A percentile compares a stretch with the other conserved stretches of the same genome.
phyloP scores from a whole-genome alignment of 2,888 invertebrate genomes.

The Nasonovia ribisnigri region DNA sequence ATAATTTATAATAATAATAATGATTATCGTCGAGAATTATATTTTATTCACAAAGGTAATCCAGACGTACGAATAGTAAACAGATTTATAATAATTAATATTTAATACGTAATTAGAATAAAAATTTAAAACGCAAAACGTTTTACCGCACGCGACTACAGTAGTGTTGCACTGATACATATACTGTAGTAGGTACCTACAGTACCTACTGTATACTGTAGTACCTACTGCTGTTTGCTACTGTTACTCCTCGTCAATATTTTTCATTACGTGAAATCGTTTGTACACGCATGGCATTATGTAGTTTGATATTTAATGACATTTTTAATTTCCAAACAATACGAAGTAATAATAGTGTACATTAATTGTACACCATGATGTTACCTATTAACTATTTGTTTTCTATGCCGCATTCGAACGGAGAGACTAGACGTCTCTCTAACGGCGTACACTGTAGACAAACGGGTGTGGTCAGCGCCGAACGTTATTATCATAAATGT shows the following conservation, averaged over 20 bases:
- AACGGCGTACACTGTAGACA: background rate
- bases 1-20: background rate
- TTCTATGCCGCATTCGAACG: background rate
- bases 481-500: slow-evolving; percentile 2
- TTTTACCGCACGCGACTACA: background rate
- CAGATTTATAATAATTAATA: background rate
- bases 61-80: background rate
- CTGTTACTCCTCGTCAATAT: background rate
- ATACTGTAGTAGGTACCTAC: too few species aligned
- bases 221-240: background rate
- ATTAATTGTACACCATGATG: background rate
- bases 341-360: background rate
- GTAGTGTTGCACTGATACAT: background rate
- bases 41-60: background rate
- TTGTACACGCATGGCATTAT: background rate
- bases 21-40: background rate
- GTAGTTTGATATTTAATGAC: background rate
- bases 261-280: background rate
- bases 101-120: background rate
- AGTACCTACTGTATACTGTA: too few species aligned
- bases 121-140: slow-evolving; percentile 21
- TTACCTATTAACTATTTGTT: background rate
- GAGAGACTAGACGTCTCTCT: background rate
- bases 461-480: slow-evolving; percentile 28
- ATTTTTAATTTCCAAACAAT: background rate